Percentiles rank a stretch among this genome's conserved stretches.
Evolutionary conservation across 2,113 vertebrate species (phyloP).

Genomic region (Microcebus griseorufus): DNA sequence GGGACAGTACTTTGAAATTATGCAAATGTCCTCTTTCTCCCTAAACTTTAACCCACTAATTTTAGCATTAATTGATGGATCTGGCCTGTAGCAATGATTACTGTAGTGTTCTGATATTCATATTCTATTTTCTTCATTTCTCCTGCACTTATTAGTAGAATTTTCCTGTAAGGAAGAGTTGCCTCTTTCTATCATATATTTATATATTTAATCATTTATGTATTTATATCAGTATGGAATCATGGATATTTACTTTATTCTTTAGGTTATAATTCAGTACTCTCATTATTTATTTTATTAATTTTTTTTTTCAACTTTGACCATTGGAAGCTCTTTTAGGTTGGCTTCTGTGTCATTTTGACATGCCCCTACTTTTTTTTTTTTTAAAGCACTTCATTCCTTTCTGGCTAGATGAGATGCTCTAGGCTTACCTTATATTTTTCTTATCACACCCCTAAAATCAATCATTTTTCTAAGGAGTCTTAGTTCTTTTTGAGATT

Average conservation of each 20-base stretch:
- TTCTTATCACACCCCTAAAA: background rate
- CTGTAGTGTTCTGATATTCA: background rate
- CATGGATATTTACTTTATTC: background rate
- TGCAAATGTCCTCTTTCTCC: background rate
- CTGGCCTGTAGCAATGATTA: background rate
- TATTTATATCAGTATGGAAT: background rate
- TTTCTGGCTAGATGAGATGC: background rate
- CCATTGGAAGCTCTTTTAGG: background rate
- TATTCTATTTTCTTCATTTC: background rate
- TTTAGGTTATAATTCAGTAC: background rate
- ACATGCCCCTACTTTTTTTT: background rate
- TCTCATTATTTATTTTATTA: background rate
- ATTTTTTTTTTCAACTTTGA: background rate
- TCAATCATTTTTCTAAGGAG: background rate
- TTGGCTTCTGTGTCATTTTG: background rate
- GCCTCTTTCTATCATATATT: background rate
- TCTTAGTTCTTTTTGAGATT: background rate
- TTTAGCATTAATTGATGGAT: background rate
- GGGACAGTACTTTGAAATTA: background rate
- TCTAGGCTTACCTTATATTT: background rate
- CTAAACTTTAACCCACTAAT: background rate
- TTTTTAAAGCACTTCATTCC: background rate
- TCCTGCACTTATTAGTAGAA: background rate
- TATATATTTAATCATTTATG: background rate
- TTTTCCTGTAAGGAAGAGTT: background rate